Percentiles rank a stretch among this genome's conserved stretches.
These are phyloP conservation scores for Andinoacara biseriatus DNA, from an alignment of 2,113 vertebrate genomes.

Conservation along the genomic window DNA sequence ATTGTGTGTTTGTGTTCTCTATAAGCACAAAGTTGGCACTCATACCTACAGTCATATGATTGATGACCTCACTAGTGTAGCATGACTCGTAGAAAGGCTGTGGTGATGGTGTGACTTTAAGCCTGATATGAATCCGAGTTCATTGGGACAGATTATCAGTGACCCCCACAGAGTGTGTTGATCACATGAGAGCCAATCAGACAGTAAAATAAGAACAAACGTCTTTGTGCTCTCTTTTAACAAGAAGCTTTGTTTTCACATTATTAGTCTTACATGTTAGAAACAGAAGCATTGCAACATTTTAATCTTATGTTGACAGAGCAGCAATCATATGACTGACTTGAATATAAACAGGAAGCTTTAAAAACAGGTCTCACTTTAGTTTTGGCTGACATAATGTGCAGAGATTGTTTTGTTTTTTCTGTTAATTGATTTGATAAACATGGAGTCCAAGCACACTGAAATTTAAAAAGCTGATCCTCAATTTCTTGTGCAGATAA, in stretches of 20 bases:
- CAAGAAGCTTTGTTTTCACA: background rate
- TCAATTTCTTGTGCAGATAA: background rate
- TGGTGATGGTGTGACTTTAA: conserved; percentile 20
- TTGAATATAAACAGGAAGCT: background rate
- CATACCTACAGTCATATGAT: conserved; percentile 49
- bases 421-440: too few species aligned
- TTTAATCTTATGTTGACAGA: background rate
- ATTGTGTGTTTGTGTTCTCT: background rate
- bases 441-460: background rate
- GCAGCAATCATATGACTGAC: background rate
- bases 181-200: conserved; percentile 12
- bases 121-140: background rate
- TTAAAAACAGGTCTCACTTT: background rate
- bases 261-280: background rate
- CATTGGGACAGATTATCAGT: background rate
- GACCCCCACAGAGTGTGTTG: background rate
- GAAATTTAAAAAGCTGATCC: background rate
- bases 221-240: background rate
- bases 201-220: background rate
- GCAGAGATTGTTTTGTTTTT: too few species aligned
- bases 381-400: background rate
- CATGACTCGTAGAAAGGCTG: conserved; percentile 8
- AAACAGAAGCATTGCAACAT: background rate
- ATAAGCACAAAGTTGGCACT: background rate
- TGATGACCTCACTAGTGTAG: conserved; percentile 23